A percentile compares a stretch with the other conserved stretches of the same genome.
phyloP scores from a whole-genome alignment of 92 coral and sea anemone species.

The Chrysogorgia sp. region DNA sequence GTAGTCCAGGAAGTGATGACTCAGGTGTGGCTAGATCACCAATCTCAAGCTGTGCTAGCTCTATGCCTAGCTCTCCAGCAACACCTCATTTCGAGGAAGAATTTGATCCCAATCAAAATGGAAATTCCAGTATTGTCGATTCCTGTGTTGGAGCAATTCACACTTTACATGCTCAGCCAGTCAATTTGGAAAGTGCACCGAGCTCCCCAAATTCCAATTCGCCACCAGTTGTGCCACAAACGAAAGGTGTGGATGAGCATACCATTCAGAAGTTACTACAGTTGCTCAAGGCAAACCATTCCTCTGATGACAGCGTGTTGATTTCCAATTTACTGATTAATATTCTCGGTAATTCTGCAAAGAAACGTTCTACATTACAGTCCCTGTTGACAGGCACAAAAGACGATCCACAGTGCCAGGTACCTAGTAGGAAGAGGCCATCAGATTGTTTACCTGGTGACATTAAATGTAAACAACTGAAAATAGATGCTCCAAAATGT shows the following conservation, averaged over 20 bases:
- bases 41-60: background rate
- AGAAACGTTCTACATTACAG: slow-evolving; percentile 5
- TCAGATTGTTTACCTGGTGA: background rate
- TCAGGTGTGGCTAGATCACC: slow-evolving; percentile 35
- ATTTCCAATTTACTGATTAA: slow-evolving; percentile 29
- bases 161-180: background rate
- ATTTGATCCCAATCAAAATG: background rate
- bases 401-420: background rate
- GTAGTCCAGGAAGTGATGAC: slow-evolving; percentile 36
- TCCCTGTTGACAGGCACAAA: background rate
- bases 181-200: background rate
- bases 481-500: background rate
- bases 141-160: background rate
- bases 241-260: slow-evolving; percentile 12
- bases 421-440: slow-evolving; percentile 12
- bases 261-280: slow-evolving; percentile 27
- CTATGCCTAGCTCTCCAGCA: slow-evolving; percentile 19
- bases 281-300: background rate
- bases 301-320: slow-evolving; percentile 10
- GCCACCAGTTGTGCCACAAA: background rate
- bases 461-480: background rate
- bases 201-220: background rate
- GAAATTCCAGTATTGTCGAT: background rate
- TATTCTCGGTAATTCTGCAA: slow-evolving; percentile 6
- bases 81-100: slow-evolving; percentile 7